Percentiles rank a stretch among this genome's conserved stretches.
Conservation (phyloP, 2,888 invertebrate species). For the Syritta pipiens region DNA sequence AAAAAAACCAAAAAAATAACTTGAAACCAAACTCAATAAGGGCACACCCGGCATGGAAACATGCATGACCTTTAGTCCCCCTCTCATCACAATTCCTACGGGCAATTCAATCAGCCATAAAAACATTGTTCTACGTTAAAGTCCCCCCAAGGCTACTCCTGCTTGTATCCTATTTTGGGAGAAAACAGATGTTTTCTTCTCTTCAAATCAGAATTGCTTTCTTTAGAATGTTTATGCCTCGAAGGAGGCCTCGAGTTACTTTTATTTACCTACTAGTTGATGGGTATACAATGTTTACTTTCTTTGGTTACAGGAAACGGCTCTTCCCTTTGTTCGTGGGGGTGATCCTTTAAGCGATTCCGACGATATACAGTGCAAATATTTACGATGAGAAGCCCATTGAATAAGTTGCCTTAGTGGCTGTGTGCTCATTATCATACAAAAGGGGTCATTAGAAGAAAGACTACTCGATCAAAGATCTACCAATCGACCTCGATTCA, state of each 20-base stretch:
- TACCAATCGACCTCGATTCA: neutral
- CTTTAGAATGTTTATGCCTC: too few species aligned
- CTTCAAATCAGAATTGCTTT: neutral
- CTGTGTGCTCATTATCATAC: too few species aligned
- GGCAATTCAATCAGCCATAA: constrained; percentile 1
- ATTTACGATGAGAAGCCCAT: neutral
- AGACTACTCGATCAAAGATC: too few species aligned
- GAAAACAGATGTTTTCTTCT: neutral
- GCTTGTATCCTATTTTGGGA: neutral
- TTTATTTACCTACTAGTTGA: neutral
- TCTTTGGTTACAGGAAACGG: too few species aligned
- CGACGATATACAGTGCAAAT: neutral
- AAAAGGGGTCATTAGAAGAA: too few species aligned
- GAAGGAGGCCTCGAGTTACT: neutral
- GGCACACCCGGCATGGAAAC: neutral
- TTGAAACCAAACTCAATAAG: neutral
- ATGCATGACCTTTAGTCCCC: neutral
- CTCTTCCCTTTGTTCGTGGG: neutral
- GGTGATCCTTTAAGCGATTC: neutral
- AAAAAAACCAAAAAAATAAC: neutral
- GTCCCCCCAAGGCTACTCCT: neutral
- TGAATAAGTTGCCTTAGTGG: neutral
- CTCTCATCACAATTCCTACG: too few species aligned
- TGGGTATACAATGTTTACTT: neutral
- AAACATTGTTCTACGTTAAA: neutral